Evolutionary conservation across 2,888 invertebrate species (phyloP).

Genomic region (Pollenia amentaria): DNA sequence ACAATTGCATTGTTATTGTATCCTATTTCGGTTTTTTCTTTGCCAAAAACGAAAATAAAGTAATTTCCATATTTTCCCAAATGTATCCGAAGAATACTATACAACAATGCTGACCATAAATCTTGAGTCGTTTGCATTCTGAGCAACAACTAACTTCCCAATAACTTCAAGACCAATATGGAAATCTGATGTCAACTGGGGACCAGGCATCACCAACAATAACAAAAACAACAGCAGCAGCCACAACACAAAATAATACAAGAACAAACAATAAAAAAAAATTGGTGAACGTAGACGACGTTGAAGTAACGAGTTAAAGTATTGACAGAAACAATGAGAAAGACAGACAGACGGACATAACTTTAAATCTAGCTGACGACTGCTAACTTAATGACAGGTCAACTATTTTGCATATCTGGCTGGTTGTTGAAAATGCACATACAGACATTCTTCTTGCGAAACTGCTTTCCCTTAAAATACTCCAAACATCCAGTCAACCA

Average conservation of each 20-base stretch:
- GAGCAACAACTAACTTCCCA: conserved; percentile 72
- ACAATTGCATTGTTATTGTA: not conserved
- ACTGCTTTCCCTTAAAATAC: conserved; percentile 45
- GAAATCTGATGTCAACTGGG: conserved; percentile 74
- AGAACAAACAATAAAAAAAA: conserved; percentile 26
- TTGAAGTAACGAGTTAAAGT: conserved; percentile 59
- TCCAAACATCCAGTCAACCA: conserved; percentile 10
- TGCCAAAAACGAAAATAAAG: conserved; percentile 67
- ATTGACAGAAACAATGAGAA: conserved; percentile 73
- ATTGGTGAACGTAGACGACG: conserved; percentile 36
- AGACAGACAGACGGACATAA: conserved; percentile 67
- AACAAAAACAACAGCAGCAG: conserved; percentile 23
- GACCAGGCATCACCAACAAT: conserved; percentile 37
- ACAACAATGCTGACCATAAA: conserved; percentile 71
- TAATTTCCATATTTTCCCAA: conserved; percentile 74
- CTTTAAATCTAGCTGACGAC: conserved; percentile 72
- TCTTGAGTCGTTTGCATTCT: conserved; percentile 71
- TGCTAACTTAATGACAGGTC: conserved; percentile 81
- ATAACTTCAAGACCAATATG: conserved; percentile 73
- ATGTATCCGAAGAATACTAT: conserved; percentile 55
- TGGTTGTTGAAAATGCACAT: conserved; percentile 5
- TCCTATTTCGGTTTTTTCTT: conserved; percentile 51
- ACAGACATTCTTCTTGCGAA: conserved; percentile 36
- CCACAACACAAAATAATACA: conserved; percentile 5
- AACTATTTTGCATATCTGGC: conserved; percentile 83